Percentiles rank a stretch among this genome's conserved stretches.
phyloP scores from a whole-genome alignment of 2,888 invertebrate genomes.

The Diarsia dahlii region DNA sequence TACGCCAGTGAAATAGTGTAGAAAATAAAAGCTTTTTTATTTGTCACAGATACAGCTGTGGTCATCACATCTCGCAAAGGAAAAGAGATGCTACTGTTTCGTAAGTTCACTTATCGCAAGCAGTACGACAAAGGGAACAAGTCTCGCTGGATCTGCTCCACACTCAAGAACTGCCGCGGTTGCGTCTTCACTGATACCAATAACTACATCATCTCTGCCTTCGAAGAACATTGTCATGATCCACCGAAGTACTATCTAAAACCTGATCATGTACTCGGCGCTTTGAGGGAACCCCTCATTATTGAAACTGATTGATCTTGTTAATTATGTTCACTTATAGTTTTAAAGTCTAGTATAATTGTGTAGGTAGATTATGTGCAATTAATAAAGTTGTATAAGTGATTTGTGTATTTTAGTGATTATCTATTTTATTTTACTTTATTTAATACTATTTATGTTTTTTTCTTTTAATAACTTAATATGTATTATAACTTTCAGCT shows the following conservation, averaged over 20 bases:
- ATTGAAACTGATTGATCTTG: constrained; percentile 71
- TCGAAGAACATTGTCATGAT: constrained; percentile 81
- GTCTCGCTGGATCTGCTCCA: constrained; percentile 86
- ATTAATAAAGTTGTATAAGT: constrained; percentile 27
- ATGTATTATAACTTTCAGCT: constrained; percentile 65
- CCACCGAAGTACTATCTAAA: constrained; percentile 87
- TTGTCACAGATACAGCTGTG: constrained; percentile 78
- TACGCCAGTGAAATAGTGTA: not conserved
- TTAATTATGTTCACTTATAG: not conserved
- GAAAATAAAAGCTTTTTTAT: not conserved
- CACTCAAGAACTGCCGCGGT: constrained; percentile 83
- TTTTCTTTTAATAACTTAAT: not conserved
- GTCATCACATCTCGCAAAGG: constrained; percentile 86
- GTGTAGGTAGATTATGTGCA: constrained; percentile 11
- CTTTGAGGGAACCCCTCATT: constrained; percentile 78
- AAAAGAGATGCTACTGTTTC: constrained; percentile 84
- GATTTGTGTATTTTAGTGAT: constrained; percentile 17
- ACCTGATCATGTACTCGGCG: constrained; percentile 80
- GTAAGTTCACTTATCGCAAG: constrained; percentile 83
- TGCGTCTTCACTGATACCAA: constrained; percentile 81
- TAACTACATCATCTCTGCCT: constrained; percentile 79
- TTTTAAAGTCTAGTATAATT: constrained; percentile 14
- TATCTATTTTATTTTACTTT: constrained; percentile 14
- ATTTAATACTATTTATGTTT: not conserved
- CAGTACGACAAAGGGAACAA: constrained; percentile 78